phyloP scores from a whole-genome alignment of 2,888 invertebrate species.

The Digitonthophagus gazella region DNA sequence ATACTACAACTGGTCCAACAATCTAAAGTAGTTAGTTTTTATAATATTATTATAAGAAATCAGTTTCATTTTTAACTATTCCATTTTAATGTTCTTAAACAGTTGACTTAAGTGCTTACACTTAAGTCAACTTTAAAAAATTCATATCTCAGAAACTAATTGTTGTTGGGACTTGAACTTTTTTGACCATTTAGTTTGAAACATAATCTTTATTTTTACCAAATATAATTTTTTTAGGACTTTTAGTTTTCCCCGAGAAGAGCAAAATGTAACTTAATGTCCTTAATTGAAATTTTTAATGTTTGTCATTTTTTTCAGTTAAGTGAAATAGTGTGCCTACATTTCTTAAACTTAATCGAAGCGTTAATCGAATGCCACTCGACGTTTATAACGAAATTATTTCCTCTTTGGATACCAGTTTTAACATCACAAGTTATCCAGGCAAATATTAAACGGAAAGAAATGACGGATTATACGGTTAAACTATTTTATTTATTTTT shows the following conservation, averaged over 20 bases:
- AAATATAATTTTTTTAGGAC: too few species aligned
- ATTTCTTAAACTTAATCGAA: slow-evolving; percentile 92
- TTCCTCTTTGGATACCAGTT: slow-evolving; percentile 96
- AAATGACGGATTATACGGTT: neutral
- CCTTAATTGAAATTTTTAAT: too few species aligned
- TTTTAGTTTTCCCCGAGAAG: too few species aligned
- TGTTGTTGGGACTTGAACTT: too few species aligned
- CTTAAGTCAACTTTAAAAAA: too few species aligned
- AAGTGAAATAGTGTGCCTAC: slow-evolving; percentile 96
- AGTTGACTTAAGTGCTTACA: too few species aligned
- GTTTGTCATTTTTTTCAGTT: slow-evolving; percentile 58
- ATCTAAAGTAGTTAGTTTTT: slow-evolving; percentile 76
- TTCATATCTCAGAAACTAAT: too few species aligned
- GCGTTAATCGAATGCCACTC: slow-evolving; percentile 94
- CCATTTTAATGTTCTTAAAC: neutral
- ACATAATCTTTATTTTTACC: too few species aligned
- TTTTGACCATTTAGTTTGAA: too few species aligned
- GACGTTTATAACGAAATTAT: slow-evolving; percentile 82
- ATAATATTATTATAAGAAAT: neutral
- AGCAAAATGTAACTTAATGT: too few species aligned
- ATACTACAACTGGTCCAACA: slow-evolving; percentile 89
- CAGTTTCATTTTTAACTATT: neutral
- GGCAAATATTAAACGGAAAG: slow-evolving; percentile 50
- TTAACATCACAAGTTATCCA: slow-evolving; percentile 86
- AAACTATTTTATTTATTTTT: slow-evolving; percentile 31